A percentile compares a stretch with the other conserved stretches of the same genome.
phyloP scores from a whole-genome alignment of 1,140 invertebrate genomes.

The Habropoda laboriosa region DNA sequence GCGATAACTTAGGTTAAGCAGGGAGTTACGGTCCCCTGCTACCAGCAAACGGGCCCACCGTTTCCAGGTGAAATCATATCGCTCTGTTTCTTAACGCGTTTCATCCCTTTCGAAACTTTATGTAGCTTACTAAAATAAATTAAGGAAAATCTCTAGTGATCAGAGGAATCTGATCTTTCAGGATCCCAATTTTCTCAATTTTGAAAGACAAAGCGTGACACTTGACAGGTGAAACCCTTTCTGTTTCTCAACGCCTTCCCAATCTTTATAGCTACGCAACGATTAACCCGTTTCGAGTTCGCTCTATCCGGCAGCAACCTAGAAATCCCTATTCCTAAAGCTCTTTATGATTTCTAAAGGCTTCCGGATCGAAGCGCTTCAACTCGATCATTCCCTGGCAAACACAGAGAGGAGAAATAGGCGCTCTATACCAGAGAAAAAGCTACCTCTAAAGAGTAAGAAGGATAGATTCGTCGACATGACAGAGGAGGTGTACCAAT shows the following conservation, averaged over 20 bases:
- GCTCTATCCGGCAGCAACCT: too few species aligned
- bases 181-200: too few species aligned
- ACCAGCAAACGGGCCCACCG: slow-evolving; percentile 24
- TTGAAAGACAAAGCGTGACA: too few species aligned
- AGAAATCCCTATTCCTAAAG: slow-evolving; percentile 31
- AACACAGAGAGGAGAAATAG: not conserved
- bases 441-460: slow-evolving; percentile 6
- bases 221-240: too few species aligned
- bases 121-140: too few species aligned
- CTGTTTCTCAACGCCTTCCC: too few species aligned
- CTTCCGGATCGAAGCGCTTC: slow-evolving; percentile 42
- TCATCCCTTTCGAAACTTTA: too few species aligned
- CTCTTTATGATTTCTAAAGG: slow-evolving; percentile 50
- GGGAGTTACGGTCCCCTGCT: slow-evolving; percentile 43
- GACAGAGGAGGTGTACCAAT: slow-evolving; percentile 62
- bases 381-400: not conserved
- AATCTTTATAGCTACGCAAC: too few species aligned
- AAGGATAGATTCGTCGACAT: slow-evolving; percentile 46
- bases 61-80: too few species aligned
- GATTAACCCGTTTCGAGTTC: not conserved
- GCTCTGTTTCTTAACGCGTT: too few species aligned
- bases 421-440: not conserved
- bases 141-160: too few species aligned
- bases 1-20: slow-evolving; percentile 56
- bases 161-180: too few species aligned